These are phyloP conservation scores for Limnodromus scolopaceus DNA, from an alignment of 2,797 vertebrate species.

Conservation along the genomic window DNA sequence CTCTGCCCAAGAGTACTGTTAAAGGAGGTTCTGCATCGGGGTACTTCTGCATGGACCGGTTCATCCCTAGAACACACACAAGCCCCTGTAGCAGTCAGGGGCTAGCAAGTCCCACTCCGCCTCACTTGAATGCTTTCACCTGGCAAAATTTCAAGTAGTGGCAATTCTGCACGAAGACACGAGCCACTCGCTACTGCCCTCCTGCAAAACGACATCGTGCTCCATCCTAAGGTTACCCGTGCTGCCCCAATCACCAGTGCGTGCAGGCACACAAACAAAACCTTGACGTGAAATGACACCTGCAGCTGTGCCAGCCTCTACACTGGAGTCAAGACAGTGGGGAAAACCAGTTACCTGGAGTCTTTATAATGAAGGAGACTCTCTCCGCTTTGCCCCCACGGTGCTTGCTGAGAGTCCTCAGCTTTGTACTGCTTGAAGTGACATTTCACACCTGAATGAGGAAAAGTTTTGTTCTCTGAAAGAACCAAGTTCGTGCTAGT, in stretches of 20 bases:
- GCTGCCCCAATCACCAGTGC: too few species aligned
- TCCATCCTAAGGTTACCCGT: not conserved
- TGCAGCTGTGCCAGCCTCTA: not conserved
- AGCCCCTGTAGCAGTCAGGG: not conserved
- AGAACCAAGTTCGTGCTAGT: not conserved
- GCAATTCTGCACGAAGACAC: not conserved
- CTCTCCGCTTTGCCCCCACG: not conserved
- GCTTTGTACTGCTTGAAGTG: not conserved
- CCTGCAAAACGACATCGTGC: not conserved
- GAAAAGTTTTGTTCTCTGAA: not conserved
- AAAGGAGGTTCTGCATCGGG: not conserved
- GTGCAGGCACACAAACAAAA: not conserved
- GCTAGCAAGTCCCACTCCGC: not conserved
- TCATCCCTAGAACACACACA: not conserved
- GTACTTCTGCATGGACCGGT: not conserved
- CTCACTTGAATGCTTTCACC: not conserved
- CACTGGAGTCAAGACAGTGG: not conserved
- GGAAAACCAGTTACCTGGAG: too few species aligned
- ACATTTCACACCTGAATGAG: not conserved
- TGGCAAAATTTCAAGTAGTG: not conserved
- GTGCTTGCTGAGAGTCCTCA: not conserved
- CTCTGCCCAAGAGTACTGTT: not conserved
- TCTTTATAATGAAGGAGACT: not conserved
- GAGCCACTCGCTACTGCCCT: rapidly evolving
- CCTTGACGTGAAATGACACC: rapidly evolving